Conservation (phyloP, 1,140 invertebrate species). For the Caerostris extrusa region DNA sequence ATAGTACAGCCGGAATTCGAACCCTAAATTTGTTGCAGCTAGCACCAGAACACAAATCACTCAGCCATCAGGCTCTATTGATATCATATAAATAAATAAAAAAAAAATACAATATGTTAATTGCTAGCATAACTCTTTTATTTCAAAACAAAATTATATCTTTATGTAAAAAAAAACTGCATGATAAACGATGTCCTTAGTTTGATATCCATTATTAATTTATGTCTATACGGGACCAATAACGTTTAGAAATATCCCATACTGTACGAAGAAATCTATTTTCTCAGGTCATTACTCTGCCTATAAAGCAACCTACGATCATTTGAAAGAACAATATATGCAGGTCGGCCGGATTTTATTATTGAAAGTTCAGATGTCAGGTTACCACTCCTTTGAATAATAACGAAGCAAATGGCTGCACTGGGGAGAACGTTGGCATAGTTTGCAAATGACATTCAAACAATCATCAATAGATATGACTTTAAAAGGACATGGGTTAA, state of each 20-base stretch:
- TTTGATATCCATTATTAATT: neutral
- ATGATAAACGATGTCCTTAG: neutral
- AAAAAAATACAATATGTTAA: too few species aligned
- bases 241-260: neutral
- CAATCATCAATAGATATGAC: neutral
- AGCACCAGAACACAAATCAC: too few species aligned
- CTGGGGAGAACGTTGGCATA: neutral
- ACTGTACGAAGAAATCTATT: neutral
- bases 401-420: neutral
- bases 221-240: neutral
- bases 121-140: too few species aligned
- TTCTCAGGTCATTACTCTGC: neutral
- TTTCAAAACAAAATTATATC: neutral
- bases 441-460: neutral
- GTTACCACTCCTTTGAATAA: constrained; percentile 14
- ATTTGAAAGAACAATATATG: neutral
- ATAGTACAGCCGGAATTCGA: too few species aligned
- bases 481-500: neutral
- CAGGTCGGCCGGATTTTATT: neutral
- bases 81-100: too few species aligned
- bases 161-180: neutral
- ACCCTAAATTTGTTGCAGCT: too few species aligned
- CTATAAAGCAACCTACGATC: neutral
- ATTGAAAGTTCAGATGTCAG: constrained; percentile 28
- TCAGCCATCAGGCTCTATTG: too few species aligned